Conservation (phyloP, 2,113 vertebrate species). For the Sylvilagus bachmani region DNA sequence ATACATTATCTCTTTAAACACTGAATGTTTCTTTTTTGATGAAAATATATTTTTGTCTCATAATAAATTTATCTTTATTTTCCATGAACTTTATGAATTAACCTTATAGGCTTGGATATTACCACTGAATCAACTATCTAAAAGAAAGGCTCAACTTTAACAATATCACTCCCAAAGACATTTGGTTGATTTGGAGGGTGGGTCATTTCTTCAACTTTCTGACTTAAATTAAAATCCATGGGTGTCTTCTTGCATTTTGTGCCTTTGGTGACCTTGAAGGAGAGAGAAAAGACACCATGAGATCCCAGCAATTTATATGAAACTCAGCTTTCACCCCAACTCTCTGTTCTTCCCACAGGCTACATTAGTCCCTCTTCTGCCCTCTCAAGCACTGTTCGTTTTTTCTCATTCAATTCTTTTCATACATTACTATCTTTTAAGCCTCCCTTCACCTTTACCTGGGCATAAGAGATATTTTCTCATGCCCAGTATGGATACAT, state of each 20-base stretch:
- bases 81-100: no score
- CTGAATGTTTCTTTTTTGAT: no score
- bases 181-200: accelerated
- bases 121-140: background rate
- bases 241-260: background rate
- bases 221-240: background rate
- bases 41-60: no score
- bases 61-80: no score
- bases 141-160: background rate
- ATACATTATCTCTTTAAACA: no score
- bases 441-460: no score
- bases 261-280: background rate
- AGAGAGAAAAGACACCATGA: slow-evolving; percentile 4
- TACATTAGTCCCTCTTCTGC: accelerated
- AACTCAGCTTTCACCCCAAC: accelerated
- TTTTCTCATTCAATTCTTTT: background rate
- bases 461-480: background rate
- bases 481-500: no score
- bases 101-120: background rate
- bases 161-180: accelerated
- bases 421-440: background rate
- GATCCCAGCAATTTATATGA: background rate
- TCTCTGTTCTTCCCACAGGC: no score
- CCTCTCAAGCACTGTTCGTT: background rate
- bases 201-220: background rate